Base-by-base conservation (phyloP, 64 coral and sea anemone species). In the Actinia tenebrosa region DNA sequence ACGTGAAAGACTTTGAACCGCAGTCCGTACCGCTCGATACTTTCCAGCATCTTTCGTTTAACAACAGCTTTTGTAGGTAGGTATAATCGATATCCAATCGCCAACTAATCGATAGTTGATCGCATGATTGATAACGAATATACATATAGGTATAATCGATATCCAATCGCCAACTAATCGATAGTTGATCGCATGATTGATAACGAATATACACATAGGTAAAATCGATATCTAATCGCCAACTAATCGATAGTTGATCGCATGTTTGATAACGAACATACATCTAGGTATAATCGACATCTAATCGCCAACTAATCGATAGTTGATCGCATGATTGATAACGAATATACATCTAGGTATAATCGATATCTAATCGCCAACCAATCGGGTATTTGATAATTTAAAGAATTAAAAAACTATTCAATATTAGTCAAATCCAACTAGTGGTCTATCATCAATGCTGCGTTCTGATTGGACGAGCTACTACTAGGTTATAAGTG, bases 41-140 rank as follows among this genome's bases (percentile, higher is more conserved):
- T n/a, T 89, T 83, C 23, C 47, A 27, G 46, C 92, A 83, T 83
- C 46, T 95, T 45, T 56, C 87, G 0, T 93, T 89, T 46, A 93
- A 89, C 83, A 64, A 79, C 42, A 78, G 87, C 43, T 86, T 80
- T 10, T 93, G 91, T n/a, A 89, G 91, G 91, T 93, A 25, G 3
- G 86, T 88, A 11, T 43, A 66, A 66, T 66, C 63, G 3, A 66
- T 66, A 66, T 3, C 22, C 22, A 13, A 66, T n/a, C 63, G 22
- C 3, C 22, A 23, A n/a, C 19, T 66, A 66, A 66, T 66, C 63
- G 63, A 66, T 66, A 22, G 3, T 22, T 66, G 18, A 66, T 66
- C 63, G 3, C 17, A 58, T 58, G 56, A 58, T 58, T 58, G 56
- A 58, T 58, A 58, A 13, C 2, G 56, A 58, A 50, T 50, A 47